phyloP scores from a whole-genome alignment of 2,797 vertebrate species.

The Eupleurogrammus muticus region DNA sequence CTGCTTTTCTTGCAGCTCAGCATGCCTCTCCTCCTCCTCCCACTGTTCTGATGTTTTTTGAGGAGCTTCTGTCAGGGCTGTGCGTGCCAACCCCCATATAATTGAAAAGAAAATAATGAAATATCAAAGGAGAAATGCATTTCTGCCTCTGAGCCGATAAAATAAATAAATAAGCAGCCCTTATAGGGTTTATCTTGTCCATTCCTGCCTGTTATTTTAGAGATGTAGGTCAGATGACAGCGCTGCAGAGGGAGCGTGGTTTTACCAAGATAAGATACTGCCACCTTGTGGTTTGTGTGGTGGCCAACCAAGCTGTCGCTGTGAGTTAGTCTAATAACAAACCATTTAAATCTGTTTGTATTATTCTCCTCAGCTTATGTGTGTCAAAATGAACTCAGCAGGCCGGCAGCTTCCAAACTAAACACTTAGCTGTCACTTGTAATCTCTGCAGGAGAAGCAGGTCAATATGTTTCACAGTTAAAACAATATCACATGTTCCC shows the following conservation, averaged over 20 bases:
- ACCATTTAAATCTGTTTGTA: not conserved
- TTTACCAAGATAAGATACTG: constrained; percentile 59
- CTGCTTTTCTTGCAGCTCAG: constrained; percentile 75
- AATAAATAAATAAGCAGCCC: constrained; percentile 60
- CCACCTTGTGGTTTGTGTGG: constrained; percentile 72
- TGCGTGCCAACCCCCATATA: constrained; percentile 21
- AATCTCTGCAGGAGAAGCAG: not conserved
- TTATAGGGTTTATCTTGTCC: constrained; percentile 51
- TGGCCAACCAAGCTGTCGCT: not conserved
- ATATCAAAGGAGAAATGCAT: constrained; percentile 27
- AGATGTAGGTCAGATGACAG: constrained; percentile 80
- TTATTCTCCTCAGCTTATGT: constrained; percentile 9
- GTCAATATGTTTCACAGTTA: not conserved
- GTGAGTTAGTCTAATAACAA: not conserved
- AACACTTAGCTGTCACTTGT: not conserved
- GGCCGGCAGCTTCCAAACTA: not conserved
- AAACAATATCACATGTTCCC: not conserved
- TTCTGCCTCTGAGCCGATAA: constrained; percentile 24
- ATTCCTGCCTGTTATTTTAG: constrained; percentile 58
- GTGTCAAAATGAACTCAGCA: constrained; percentile 5
- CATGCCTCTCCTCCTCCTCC: constrained; percentile 62
- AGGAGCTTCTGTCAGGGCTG: constrained; percentile 35
- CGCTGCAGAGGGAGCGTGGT: constrained; percentile 59
- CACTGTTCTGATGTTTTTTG: constrained; percentile 60
- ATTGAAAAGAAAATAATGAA: not conserved